Evolutionary conservation across 2,797 vertebrate species (phyloP), one percentile per base, ranked within the genome.

Genomic region (Peromyscus aztecus): DNA sequence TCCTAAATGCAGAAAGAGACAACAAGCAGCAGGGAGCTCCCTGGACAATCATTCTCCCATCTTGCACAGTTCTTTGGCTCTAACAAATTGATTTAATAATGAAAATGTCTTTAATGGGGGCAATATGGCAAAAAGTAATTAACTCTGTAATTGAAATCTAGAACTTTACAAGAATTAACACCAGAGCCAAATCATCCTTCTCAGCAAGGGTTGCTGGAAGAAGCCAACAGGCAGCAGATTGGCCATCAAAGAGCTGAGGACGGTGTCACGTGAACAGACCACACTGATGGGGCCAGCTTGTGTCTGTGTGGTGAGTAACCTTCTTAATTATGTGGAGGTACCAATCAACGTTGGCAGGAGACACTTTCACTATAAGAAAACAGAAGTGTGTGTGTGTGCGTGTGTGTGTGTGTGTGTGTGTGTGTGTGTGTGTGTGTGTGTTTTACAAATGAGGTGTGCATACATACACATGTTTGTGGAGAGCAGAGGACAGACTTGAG

Each of bases 71-170:
- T 98, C 98, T 59, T 89, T 76, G 61, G 55, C 97, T 93, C 98
- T 97, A 94, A 96, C 96, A 96, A 98, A 98, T 97, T 97, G 97
- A 91, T 97, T 98, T 98, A 96, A 98, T 98, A 98, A 98, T 71
- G 96, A 97, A 98, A 98, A 98, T 97, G 98, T 96, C 97, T 98
- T 98, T 97, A 98, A 96, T 94, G 96, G 78, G 98, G 96, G 97
- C 98, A 98, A 98, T 97, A 96, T 97, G 95, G 97, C 98, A 97
- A 98, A 97, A 98, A 98, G 98, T 98, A 98, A 99, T 99, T 98
- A 98, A 98, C 97, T 98, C 97, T 91, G 90, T 98, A 97, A 98
- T 98, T 98, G 98, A 98, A 98, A 98, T 97, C 96, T 95, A 98
- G 94, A 98, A 98, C 97, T 98, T 97, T 97, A 97, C 97, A 98